phyloP scores from a whole-genome alignment of 2,888 invertebrate species.

The Tinea semifulvella region DNA sequence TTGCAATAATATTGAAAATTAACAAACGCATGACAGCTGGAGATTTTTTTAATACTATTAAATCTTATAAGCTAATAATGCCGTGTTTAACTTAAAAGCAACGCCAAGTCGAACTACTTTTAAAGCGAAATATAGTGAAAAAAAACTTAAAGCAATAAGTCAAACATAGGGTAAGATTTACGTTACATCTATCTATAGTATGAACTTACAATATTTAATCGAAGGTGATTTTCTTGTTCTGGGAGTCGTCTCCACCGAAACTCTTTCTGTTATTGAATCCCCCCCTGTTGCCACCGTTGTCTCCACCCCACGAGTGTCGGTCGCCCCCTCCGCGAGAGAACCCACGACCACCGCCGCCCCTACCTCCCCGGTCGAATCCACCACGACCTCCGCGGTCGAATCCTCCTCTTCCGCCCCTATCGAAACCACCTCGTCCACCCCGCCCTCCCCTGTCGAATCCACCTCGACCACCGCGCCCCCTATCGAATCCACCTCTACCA shows the following conservation, averaged over 20 bases:
- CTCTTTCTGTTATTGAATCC: slow-evolving; percentile 71
- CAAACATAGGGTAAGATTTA: no score
- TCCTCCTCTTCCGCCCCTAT: slow-evolving; percentile 25
- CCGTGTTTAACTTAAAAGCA: no score
- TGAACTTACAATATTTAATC: slow-evolving; percentile 42
- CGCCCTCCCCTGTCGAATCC: slow-evolving; percentile 19
- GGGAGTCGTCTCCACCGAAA: slow-evolving; percentile 61
- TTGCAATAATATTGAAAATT: no score
- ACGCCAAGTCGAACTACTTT: no score
- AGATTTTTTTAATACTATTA: no score
- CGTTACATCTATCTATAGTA: no score
- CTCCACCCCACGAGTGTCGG: slow-evolving; percentile 54
- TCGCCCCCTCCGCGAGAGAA: slow-evolving; percentile 34
- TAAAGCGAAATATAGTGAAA: no score
- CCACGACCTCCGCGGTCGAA: slow-evolving; percentile 24
- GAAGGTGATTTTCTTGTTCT: slow-evolving; percentile 82
- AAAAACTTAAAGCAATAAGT: no score
- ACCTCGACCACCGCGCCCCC: slow-evolving; percentile 23
- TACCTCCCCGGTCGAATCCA: slow-evolving; percentile 24
- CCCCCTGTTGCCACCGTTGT: slow-evolving; percentile 54
- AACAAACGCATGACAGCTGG: no score
- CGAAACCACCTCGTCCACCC: slow-evolving; percentile 22
- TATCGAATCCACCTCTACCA: slow-evolving; percentile 26
- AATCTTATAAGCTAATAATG: no score
- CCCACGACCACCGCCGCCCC: slow-evolving; percentile 29